These are phyloP conservation scores for Artibeus jamaicensis DNA, from an alignment of 2,797 vertebrate species.

Conservation along the genomic window DNA sequence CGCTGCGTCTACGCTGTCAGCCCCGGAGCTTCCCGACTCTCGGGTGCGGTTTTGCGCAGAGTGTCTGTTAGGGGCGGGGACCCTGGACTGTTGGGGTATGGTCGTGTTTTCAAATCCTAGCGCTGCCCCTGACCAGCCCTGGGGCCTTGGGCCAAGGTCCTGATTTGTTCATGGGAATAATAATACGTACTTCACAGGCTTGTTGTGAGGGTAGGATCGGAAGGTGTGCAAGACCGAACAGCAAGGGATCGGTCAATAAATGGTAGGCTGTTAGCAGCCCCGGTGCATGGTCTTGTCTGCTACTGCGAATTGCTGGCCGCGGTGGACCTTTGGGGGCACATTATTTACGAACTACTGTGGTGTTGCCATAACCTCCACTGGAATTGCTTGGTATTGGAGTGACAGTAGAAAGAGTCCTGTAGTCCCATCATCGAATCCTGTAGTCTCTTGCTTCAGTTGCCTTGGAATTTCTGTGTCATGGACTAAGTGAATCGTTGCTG, in stretches of 20 bases:
- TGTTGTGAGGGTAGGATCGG: neutral
- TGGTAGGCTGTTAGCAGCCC: neutral
- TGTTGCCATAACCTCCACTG: slow-evolving; percentile 25
- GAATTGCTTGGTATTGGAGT: slow-evolving; percentile 53
- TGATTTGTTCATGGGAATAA: neutral
- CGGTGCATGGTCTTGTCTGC: neutral
- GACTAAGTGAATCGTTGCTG: neutral
- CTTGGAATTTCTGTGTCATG: neutral
- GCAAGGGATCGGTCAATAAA: neutral
- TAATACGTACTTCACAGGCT: neutral
- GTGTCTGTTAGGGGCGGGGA: neutral
- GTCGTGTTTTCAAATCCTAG: neutral
- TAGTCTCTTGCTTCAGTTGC: neutral
- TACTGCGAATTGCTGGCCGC: neutral
- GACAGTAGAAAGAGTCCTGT: neutral
- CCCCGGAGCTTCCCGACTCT: neutral
- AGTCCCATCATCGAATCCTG: neutral
- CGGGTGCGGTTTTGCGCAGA: neutral
- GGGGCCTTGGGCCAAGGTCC: neutral
- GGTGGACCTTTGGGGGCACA: neutral
- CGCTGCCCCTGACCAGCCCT: neutral
- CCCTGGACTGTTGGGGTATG: neutral
- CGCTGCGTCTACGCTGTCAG: neutral
- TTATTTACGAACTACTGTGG: neutral
- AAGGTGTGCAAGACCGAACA: neutral